Evolutionary conservation across 2,797 vertebrate genomes (phyloP).

Genomic region (Graptemys geographica): DNA sequence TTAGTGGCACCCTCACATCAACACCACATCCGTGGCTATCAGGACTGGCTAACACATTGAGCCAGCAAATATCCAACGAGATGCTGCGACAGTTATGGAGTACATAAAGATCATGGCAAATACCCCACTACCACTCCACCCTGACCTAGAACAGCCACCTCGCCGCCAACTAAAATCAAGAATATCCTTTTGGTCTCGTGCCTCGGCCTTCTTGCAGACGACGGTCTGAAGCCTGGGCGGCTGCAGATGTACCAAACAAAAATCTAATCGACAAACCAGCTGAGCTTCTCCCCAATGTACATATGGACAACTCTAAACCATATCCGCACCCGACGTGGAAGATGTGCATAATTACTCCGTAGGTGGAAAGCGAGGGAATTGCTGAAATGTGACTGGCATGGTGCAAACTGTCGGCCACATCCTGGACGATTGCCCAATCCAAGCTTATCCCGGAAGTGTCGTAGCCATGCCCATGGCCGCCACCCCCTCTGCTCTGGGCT

Average conservation of each 20-base stretch:
- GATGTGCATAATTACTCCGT: too few relatives aligned
- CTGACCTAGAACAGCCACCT: background rate
- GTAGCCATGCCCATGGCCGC: too few relatives aligned
- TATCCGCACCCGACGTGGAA: too few relatives aligned
- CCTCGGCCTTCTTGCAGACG: background rate
- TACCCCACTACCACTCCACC: background rate
- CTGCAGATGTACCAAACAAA: background rate
- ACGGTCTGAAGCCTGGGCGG: background rate
- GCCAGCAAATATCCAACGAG: background rate
- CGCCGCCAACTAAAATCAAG: background rate
- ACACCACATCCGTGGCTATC: background rate
- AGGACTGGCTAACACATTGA: background rate
- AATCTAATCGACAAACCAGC: background rate
- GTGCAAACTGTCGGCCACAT: too few relatives aligned
- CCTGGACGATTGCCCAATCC: too few relatives aligned
- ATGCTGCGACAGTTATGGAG: background rate
- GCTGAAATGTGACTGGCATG: too few relatives aligned
- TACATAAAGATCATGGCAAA: background rate
- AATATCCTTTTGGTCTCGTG: background rate
- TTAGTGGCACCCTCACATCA: background rate
- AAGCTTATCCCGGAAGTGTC: too few relatives aligned
- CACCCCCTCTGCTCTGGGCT: too few relatives aligned
- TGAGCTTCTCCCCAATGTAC: background rate
- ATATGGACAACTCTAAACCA: background rate
- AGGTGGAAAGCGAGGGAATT: too few relatives aligned